Percentiles rank a stretch among this genome's conserved stretches.
These are phyloP conservation scores for Epinotia ramella DNA, from an alignment of 2,888 invertebrate genomes.

Conservation along the genomic window DNA sequence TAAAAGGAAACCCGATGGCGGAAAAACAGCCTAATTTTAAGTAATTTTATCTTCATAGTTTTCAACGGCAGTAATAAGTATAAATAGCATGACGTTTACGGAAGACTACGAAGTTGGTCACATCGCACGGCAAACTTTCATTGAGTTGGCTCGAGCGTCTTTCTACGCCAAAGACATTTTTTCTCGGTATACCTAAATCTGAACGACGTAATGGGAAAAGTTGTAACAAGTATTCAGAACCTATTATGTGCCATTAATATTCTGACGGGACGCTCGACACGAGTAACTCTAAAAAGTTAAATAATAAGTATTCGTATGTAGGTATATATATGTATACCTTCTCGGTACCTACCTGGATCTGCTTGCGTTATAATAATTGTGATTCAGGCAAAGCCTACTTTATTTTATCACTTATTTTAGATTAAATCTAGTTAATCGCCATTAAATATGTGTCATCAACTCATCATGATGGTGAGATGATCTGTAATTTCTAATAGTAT, in stretches of 20 bases:
- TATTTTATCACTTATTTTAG: not conserved
- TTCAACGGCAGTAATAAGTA: slow-evolving; percentile 17
- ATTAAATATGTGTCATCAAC: not conserved
- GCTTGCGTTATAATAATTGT: not conserved
- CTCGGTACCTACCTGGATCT: slow-evolving; percentile 25
- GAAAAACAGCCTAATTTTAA: not conserved
- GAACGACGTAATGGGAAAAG: slow-evolving; percentile 81
- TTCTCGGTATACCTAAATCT: slow-evolving; percentile 72
- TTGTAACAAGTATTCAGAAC: slow-evolving; percentile 83
- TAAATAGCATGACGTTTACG: slow-evolving; percentile 52
- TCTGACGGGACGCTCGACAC: slow-evolving; percentile 73
- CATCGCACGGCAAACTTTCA: slow-evolving; percentile 66
- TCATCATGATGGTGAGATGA: no score
- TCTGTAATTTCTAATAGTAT: no score
- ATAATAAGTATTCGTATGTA: slow-evolving; percentile 63
- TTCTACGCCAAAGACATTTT: slow-evolving; percentile 71
- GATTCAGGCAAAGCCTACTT: not conserved
- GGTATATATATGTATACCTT: no score
- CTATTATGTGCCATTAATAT: slow-evolving; percentile 83
- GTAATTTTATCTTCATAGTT: not conserved
- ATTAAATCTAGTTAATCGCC: not conserved
- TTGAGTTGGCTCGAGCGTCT: slow-evolving; percentile 65
- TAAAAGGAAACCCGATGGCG: not conserved
- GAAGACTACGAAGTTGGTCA: slow-evolving; percentile 52
- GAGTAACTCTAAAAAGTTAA: slow-evolving; percentile 75